A percentile compares a stretch with the other conserved stretches of the same genome.
Conservation (phyloP, 2,113 vertebrate species). For the Ictalurus punctatus region DNA sequence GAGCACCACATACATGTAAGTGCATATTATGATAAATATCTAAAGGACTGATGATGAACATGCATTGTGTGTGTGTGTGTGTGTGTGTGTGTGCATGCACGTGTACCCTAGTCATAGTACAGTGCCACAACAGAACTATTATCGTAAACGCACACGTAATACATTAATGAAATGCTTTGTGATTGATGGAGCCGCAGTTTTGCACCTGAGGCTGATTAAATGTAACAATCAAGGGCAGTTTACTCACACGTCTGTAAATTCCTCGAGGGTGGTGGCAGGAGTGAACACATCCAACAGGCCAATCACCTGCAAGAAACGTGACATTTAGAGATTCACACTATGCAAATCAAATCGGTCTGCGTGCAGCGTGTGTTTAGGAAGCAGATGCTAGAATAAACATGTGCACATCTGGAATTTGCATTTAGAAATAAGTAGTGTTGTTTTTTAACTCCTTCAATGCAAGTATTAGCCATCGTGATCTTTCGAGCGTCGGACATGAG, state of each 20-base stretch:
- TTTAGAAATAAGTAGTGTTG: neutral
- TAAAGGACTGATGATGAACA: neutral
- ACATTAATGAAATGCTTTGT: neutral
- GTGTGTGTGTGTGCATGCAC: too few relatives aligned
- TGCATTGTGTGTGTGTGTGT: too few relatives aligned
- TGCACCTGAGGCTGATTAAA: neutral
- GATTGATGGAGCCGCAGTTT: neutral
- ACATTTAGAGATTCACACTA: constrained; percentile 10
- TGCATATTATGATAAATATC: neutral
- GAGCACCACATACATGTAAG: neutral
- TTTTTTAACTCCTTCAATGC: neutral
- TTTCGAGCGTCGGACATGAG: neutral
- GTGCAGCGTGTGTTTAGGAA: neutral
- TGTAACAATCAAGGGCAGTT: neutral
- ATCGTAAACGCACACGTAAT: neutral
- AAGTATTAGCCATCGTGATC: neutral
- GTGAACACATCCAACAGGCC: constrained; percentile 95
- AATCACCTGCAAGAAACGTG: constrained; percentile 80
- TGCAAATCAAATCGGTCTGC: constrained; percentile 4
- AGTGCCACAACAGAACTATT: neutral
- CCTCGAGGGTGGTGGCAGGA: constrained; percentile 85
- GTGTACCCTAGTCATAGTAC: too few relatives aligned
- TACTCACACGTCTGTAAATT: constrained; percentile 98
- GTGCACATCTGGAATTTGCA: neutral
- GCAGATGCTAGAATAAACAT: neutral